Conservation (phyloP, 2,113 vertebrate genomes). For the Caloenas nicobarica region DNA sequence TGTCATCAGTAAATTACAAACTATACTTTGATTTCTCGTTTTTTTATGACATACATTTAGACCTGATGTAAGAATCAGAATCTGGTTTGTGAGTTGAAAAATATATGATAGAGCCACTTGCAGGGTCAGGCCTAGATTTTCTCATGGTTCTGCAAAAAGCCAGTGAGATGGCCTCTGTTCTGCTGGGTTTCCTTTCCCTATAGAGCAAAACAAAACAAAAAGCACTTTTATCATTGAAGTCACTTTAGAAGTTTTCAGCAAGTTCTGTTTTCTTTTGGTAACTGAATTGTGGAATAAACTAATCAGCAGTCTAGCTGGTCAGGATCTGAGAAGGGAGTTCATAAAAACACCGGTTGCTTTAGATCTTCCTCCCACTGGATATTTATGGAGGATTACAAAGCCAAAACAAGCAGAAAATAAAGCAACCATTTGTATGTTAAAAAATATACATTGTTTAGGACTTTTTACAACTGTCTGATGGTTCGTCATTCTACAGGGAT, state of each 20-base stretch:
- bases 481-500: background rate
- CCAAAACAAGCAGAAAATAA: slow-evolving; percentile 50
- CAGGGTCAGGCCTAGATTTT: background rate
- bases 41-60: background rate
- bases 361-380: background rate
- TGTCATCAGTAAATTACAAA: background rate
- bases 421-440: background rate
- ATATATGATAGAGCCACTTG: background rate
- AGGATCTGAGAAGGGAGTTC: background rate
- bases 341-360: slow-evolving; percentile 36
- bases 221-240: background rate
- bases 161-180: background rate
- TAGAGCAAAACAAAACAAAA: slow-evolving; percentile 22
- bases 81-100: background rate
- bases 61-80: background rate
- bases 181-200: background rate
- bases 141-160: slow-evolving; percentile 39
- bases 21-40: background rate
- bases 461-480: background rate
- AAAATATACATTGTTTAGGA: background rate
- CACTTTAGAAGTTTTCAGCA: background rate
- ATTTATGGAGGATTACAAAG: slow-evolving; percentile 9
- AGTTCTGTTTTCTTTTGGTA: slow-evolving; percentile 20
- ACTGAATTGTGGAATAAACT: background rate
- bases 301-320: background rate